A percentile compares a stretch with the other conserved stretches of the same genome.
These are phyloP conservation scores for Ormyrus nitidulus DNA, from an alignment of 2,888 invertebrate species.

Conservation along the genomic window DNA sequence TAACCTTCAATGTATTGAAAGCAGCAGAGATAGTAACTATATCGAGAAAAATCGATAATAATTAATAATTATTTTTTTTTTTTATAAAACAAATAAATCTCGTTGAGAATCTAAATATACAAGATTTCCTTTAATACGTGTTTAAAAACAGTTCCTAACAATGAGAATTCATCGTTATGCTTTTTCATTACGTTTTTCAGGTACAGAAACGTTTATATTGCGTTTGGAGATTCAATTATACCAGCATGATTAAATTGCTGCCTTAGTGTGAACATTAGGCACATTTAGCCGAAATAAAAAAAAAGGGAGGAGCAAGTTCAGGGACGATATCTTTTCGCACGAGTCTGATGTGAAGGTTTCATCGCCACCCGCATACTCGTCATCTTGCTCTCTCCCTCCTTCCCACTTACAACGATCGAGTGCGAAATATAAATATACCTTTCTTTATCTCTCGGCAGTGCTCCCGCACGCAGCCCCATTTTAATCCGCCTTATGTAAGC, in stretches of 20 bases:
- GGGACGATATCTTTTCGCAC: neutral
- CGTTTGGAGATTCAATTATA: neutral
- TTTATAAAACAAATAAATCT: too few relatives aligned
- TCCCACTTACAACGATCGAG: neutral
- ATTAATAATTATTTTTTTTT: too few relatives aligned
- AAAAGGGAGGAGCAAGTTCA: neutral
- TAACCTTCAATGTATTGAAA: too few relatives aligned
- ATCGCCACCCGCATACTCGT: neutral
- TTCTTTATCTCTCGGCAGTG: slow-evolving; percentile 8
- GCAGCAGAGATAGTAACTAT: too few relatives aligned
- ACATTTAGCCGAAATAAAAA: neutral
- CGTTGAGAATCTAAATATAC: too few relatives aligned
- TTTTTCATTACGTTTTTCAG: neutral
- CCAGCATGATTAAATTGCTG: slow-evolving; percentile 27
- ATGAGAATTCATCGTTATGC: neutral
- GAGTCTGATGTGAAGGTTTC: neutral
- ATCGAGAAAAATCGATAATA: too few relatives aligned
- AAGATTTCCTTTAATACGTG: too few relatives aligned
- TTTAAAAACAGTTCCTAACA: neutral
- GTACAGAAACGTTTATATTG: neutral
- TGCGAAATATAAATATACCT: slow-evolving; percentile 14
- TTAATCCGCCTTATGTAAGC: slow-evolving; percentile 38
- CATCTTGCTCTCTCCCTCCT: neutral
- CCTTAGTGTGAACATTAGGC: neutral
- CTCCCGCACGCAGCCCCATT: neutral